Percentiles rank a stretch among this genome's conserved stretches.
Evolutionary conservation across 2,888 invertebrate genomes (phyloP).

Genomic region (Oscheius sp.): DNA sequence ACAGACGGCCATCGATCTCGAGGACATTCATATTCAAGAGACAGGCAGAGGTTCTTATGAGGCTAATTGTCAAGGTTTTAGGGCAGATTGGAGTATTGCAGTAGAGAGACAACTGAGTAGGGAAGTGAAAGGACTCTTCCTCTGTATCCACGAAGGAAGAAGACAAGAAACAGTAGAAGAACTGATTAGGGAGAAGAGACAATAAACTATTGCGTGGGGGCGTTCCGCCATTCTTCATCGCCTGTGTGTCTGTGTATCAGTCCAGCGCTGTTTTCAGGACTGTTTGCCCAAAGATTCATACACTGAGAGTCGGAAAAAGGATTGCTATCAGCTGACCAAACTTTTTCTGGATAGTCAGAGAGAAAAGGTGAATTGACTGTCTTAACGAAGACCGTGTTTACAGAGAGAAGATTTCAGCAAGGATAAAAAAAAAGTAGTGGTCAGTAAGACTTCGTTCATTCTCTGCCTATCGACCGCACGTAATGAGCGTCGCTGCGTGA

Average conservation of each 20-base stretch:
- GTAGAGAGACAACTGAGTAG: not conserved
- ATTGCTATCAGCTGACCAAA: not conserved
- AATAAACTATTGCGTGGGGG: not conserved
- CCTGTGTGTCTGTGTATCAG: not conserved
- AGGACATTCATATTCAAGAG: too few relatives aligned
- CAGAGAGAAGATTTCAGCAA: not conserved
- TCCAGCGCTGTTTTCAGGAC: not conserved
- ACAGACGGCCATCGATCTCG: too few relatives aligned
- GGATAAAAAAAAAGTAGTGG: not conserved
- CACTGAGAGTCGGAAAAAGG: not conserved
- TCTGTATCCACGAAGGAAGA: too few relatives aligned
- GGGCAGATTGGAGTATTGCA: not conserved
- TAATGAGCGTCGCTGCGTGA: slow-evolving; percentile 32
- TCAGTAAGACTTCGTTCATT: not conserved
- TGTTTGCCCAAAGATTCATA: slow-evolving; percentile 2
- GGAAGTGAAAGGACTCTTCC: not conserved
- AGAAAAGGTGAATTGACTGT: not conserved
- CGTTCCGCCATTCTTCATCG: not conserved
- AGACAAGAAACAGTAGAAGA: not conserved
- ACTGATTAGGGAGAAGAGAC: too few relatives aligned
- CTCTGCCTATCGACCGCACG: slow-evolving; percentile 18
- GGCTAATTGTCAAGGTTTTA: not conserved
- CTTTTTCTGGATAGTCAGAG: not conserved
- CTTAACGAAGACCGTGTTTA: not conserved
- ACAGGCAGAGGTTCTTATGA: too few relatives aligned